Percentiles rank a stretch among this genome's conserved stretches.
Conservation (phyloP, 2,888 invertebrate genomes). For the Danaus chrysippus region DNA sequence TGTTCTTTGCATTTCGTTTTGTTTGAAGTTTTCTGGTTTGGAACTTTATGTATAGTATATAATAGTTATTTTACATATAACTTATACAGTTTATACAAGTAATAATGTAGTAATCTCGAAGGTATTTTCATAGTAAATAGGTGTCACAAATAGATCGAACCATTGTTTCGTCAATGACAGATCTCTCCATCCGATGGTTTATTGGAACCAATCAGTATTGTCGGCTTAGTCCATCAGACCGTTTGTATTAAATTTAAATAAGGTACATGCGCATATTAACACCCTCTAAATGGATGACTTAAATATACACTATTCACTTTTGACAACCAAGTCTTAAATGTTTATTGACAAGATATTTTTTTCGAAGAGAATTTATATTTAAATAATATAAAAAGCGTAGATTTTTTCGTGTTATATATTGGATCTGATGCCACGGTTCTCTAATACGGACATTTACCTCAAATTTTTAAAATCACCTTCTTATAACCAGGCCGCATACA, state of each 20-base stretch:
- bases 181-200: constrained; percentile 71
- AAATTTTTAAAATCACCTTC: constrained; percentile 45
- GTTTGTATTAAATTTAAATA: constrained; percentile 49
- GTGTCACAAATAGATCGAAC: constrained; percentile 18
- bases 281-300: constrained; percentile 7
- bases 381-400: too few species aligned
- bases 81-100: constrained; percentile 9
- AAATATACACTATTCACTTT: too few species aligned
- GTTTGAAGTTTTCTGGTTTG: background rate
- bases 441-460: constrained; percentile 36
- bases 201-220: constrained; percentile 75
- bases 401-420: constrained; percentile 3
- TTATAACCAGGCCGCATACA: constrained; percentile 52
- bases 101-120: constrained; percentile 10
- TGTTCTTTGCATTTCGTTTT: background rate
- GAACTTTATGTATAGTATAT: background rate
- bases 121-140: background rate
- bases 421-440: background rate
- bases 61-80: constrained; percentile 7
- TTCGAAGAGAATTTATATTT: too few species aligned
- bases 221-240: constrained; percentile 67
- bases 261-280: constrained; percentile 36
- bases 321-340: too few species aligned
- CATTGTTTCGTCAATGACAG: constrained; percentile 70
- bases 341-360: too few species aligned